Percentiles rank a stretch among this genome's conserved stretches.
phyloP scores from a whole-genome alignment of 1,140 invertebrate genomes.

The Fopius arisanus region DNA sequence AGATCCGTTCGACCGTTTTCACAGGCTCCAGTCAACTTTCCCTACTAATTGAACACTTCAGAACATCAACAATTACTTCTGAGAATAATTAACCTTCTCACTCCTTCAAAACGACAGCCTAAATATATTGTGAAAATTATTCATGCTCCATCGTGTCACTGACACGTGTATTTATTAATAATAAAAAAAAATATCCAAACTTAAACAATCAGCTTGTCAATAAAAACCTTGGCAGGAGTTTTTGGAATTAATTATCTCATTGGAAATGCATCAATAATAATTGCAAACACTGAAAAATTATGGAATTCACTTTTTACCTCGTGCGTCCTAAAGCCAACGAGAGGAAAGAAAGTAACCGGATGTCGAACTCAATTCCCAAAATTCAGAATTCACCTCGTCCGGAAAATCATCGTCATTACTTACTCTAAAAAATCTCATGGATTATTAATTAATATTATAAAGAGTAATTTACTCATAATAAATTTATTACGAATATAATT shows the following conservation, averaged over 20 bases:
- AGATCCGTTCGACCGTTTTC: neutral
- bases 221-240: neutral
- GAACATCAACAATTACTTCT: too few relatives aligned
- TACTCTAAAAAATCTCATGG: neutral
- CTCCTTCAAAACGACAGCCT: too few relatives aligned
- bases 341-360: conserved; percentile 25
- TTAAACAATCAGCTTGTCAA: neutral
- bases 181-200: neutral
- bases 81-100: too few relatives aligned
- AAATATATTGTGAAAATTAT: too few relatives aligned
- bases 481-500: neutral
- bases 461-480: neutral
- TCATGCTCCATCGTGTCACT: neutral
- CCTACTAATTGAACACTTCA: neutral
- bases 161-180: neutral
- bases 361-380: neutral
- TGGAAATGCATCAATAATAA: neutral
- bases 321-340: conserved; percentile 27
- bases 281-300: neutral
- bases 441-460: neutral
- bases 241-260: neutral
- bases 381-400: neutral
- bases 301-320: conserved; percentile 26
- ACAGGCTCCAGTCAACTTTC: neutral
- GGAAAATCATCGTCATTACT: neutral